Conservation (phyloP, 64 coral and sea anemone species). For the Porites lutea region DNA sequence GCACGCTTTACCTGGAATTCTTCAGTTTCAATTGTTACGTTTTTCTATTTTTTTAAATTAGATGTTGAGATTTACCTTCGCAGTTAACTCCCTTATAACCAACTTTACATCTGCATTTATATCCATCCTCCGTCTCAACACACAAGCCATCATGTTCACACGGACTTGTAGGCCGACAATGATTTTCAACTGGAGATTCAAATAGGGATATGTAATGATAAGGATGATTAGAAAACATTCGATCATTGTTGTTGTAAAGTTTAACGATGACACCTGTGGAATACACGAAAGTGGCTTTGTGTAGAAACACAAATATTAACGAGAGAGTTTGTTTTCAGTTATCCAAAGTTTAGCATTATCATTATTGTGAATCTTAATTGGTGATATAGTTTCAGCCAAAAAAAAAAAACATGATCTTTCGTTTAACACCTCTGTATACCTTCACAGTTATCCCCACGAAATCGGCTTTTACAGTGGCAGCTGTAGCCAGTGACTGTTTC, state of each 20-base stretch:
- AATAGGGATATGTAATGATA: no score
- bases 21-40: no score
- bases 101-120: slow-evolving; percentile 88
- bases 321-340: no score
- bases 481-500: slow-evolving; percentile 67
- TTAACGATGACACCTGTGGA: no score
- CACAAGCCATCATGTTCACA: slow-evolving; percentile 84
- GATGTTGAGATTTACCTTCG: slow-evolving; percentile 67
- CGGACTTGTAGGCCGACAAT: slow-evolving; percentile 80
- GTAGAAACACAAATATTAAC: no score
- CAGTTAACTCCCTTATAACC: slow-evolving; percentile 89
- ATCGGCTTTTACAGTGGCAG: slow-evolving; percentile 81
- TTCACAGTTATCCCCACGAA: slow-evolving; percentile 85
- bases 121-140: slow-evolving; percentile 65
- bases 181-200: slow-evolving; percentile 73
- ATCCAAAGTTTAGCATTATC: no score
- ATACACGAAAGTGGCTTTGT: no score
- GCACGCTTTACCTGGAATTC: no score
- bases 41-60: no score
- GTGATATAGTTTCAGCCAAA: no score
- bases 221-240: no score
- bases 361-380: no score
- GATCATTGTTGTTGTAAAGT: background rate
- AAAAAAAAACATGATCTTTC: background rate
- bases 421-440: slow-evolving; percentile 49